These are phyloP conservation scores for Mobula birostris DNA, from an alignment of 2,113 vertebrate genomes.

Conservation along the genomic window DNA sequence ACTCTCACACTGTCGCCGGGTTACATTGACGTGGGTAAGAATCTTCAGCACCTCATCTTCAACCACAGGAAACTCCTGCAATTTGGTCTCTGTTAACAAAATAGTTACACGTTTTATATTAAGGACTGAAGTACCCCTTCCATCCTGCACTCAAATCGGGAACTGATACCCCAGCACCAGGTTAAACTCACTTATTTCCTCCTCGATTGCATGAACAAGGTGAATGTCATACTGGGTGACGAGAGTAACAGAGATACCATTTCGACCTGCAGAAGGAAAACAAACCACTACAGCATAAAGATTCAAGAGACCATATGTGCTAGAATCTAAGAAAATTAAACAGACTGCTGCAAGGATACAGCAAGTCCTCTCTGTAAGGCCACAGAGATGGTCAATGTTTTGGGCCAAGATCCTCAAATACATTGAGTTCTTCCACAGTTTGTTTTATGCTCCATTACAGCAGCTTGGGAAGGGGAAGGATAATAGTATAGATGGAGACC, in stretches of 20 bases:
- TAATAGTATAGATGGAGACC: rapidly evolving
- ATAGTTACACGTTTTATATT: neutral
- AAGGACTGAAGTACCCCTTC: neutral
- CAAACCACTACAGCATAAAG: neutral
- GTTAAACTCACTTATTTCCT: conserved; percentile 73
- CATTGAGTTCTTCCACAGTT: too few species aligned
- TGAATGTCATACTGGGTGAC: conserved; percentile 97
- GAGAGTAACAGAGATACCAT: conserved; percentile 78
- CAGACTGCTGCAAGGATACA: too few species aligned
- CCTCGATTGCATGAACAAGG: conserved; percentile 78
- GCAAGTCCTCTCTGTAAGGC: too few species aligned
- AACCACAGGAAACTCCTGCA: conserved; percentile 67
- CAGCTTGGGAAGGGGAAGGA: neutral
- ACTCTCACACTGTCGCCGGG: conserved; percentile 69
- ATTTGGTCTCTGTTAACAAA: conserved; percentile 64
- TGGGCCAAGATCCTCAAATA: too few species aligned
- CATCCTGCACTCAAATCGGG: neutral
- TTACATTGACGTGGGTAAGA: conserved; percentile 88
- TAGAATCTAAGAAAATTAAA: too few species aligned
- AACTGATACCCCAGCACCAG: neutral
- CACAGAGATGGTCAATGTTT: too few species aligned
- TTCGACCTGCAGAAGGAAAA: conserved; percentile 59
- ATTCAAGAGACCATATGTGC: neutral
- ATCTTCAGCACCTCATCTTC: conserved; percentile 76
- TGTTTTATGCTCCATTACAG: neutral